Conservation (phyloP, 2,113 vertebrate genomes). For the Tachysurus fulvidraco region DNA sequence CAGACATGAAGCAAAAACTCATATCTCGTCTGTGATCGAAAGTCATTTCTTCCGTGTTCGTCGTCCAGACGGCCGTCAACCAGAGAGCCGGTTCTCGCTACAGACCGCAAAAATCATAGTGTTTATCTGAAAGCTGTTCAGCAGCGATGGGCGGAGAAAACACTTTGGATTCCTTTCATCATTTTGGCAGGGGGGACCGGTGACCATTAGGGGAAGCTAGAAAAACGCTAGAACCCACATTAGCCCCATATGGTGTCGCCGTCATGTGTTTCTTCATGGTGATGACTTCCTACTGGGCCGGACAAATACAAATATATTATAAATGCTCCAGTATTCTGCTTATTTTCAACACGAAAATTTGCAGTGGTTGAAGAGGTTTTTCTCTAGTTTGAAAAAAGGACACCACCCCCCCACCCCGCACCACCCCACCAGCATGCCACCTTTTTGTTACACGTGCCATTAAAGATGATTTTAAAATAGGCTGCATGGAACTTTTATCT, state of each 20-base stretch:
- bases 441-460: background rate
- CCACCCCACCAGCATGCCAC: background rate
- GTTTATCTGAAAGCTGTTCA: conserved; percentile 1
- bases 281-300: background rate
- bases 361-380: background rate
- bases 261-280: background rate
- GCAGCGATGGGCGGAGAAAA: background rate
- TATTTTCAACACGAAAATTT: background rate
- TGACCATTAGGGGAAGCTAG: background rate
- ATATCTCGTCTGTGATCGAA: background rate
- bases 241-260: background rate
- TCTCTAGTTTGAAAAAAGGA: background rate
- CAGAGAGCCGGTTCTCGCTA: background rate
- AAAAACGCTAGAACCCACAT: background rate
- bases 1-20: conserved; percentile 1
- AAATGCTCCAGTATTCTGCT: background rate
- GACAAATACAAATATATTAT: background rate
- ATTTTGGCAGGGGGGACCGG: background rate
- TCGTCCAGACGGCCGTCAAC: background rate
- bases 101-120: background rate
- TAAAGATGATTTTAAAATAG: background rate
- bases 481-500: conserved; percentile 6
- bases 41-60: background rate
- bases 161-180: background rate
- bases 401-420: no score